Evolutionary conservation across 2,797 vertebrate species (phyloP).

Genomic region (Tadarida brasiliensis): DNA sequence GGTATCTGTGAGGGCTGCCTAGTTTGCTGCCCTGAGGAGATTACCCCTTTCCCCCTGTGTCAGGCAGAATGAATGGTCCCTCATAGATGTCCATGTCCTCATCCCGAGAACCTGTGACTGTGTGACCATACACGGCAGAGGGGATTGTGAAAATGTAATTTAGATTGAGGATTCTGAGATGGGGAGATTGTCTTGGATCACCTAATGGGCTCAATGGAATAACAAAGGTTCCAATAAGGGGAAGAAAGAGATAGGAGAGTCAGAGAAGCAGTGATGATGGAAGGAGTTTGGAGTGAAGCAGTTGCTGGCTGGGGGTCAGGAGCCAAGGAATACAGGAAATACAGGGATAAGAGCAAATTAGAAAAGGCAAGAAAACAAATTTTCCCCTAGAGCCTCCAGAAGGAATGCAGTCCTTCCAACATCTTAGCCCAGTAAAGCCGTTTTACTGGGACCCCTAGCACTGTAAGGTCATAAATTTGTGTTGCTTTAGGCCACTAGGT

Average conservation of each 20-base stretch:
- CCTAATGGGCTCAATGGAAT: neutral
- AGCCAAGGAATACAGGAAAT: neutral
- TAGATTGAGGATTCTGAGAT: neutral
- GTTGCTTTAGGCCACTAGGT: neutral
- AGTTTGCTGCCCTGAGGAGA: neutral
- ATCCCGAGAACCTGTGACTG: neutral
- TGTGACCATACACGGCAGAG: neutral
- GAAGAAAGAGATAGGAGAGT: neutral
- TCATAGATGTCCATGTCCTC: neutral
- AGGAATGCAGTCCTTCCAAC: fast-evolving
- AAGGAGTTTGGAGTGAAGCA: neutral
- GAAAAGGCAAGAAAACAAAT: neutral
- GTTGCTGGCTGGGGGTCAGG: neutral
- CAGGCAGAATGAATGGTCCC: neutral
- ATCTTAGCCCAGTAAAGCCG: neutral
- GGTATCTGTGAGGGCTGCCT: neutral
- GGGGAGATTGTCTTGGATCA: neutral
- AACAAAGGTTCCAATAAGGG: neutral
- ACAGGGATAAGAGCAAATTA: neutral
- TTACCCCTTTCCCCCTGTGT: neutral
- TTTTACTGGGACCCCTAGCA: neutral
- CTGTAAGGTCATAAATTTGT: neutral
- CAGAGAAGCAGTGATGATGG: neutral
- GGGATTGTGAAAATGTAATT: neutral
- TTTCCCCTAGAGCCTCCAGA: neutral